These are phyloP conservation scores for Emys orbicularis DNA, from an alignment of 2,797 vertebrate genomes.

Conservation along the genomic window DNA sequence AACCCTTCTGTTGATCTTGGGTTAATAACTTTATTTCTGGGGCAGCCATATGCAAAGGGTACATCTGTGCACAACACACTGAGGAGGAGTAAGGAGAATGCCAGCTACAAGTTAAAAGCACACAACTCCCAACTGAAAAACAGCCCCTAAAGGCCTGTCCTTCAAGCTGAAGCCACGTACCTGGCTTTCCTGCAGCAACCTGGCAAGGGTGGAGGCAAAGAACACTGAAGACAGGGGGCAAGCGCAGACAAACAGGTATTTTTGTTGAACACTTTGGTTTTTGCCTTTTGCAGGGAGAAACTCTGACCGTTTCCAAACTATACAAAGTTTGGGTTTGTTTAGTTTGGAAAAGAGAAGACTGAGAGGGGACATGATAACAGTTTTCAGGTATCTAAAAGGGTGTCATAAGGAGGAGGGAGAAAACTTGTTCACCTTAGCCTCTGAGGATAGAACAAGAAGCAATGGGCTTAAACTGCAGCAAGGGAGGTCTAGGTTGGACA, in stretches of 20 bases:
- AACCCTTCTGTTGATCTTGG: fast-evolving
- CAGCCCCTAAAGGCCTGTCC: neutral
- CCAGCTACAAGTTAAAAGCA: neutral
- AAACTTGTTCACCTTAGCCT: too few relatives aligned
- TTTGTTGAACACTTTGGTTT: neutral
- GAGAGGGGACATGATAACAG: too few relatives aligned
- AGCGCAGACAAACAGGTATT: neutral
- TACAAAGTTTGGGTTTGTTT: too few relatives aligned
- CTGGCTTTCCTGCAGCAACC: neutral
- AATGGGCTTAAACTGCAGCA: too few relatives aligned
- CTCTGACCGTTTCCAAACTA: too few relatives aligned
- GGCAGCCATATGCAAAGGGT: neutral
- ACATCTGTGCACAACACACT: neutral
- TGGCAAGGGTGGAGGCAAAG: neutral
- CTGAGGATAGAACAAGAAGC: too few relatives aligned
- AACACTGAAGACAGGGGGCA: neutral
- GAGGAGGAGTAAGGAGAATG: neutral
- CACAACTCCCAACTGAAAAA: neutral
- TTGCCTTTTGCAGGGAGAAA: neutral
- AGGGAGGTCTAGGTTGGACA: too few relatives aligned
- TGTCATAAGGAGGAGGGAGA: too few relatives aligned
- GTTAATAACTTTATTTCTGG: neutral
- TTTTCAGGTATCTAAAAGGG: too few relatives aligned
- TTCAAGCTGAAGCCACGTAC: neutral
- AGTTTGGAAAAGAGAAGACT: too few relatives aligned